Conservation (phyloP, 2,113 vertebrate genomes). For the Planiliza haematocheilus region DNA sequence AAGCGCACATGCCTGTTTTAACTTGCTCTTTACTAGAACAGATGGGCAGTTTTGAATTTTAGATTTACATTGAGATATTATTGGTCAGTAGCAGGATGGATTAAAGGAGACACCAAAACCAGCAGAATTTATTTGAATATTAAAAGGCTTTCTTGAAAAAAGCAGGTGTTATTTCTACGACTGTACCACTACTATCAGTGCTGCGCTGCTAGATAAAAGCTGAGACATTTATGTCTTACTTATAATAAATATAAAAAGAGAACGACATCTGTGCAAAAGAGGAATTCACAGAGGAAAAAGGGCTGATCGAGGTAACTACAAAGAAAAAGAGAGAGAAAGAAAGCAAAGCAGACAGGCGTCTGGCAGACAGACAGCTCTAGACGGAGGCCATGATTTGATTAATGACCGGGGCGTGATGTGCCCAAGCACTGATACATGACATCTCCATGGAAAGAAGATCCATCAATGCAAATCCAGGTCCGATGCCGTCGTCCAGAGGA, state of each 20-base stretch:
- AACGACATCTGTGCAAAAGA: not conserved
- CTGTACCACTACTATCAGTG: too few species aligned
- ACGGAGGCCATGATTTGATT: conserved; percentile 81
- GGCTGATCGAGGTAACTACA: not conserved
- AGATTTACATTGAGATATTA: not conserved
- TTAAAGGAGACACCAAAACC: not conserved
- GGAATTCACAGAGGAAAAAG: not conserved
- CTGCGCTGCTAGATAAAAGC: not conserved
- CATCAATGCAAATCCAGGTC: conserved; percentile 83
- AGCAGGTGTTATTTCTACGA: not conserved
- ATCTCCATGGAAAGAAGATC: conserved; percentile 83
- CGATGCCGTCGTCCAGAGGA: conserved; percentile 64
- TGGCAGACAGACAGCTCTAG: conserved; percentile 59
- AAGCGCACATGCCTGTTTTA: not conserved
- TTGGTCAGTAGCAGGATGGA: not conserved
- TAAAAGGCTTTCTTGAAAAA: not conserved
- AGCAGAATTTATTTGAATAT: not conserved
- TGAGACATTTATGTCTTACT: not conserved
- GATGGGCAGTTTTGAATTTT: not conserved
- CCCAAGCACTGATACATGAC: conserved; percentile 78
- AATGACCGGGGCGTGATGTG: conserved; percentile 79
- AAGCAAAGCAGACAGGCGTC: conserved; percentile 42
- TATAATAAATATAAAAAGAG: not conserved
- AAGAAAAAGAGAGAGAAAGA: conserved; percentile 27
- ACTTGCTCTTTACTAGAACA: not conserved